Base-by-base conservation (phyloP, 2,888 invertebrate genomes). In the Andrena bicolor region DNA sequence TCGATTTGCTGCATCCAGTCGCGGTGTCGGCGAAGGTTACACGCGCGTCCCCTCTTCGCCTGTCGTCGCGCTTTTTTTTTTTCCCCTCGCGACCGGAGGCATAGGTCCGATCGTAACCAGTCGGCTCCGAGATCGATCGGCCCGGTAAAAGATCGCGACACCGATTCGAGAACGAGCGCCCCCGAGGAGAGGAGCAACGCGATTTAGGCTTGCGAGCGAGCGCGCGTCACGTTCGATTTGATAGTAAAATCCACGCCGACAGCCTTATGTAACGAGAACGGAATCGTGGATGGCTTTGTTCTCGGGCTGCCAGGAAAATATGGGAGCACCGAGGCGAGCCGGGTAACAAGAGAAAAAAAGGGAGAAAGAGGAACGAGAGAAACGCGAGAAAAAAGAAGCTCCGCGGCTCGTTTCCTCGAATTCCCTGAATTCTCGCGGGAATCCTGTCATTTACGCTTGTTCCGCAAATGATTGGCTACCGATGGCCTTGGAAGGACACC, bases 401-500 rank as follows among this genome's bases (percentile, higher is more conserved):
- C 30, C 8, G n/a, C n/a, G 8, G 32, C 20, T 16, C 20, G 53
- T 60, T 41, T 41, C 64, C 8, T 35, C 48, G 51, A 48, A 53
- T 73, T 65, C 48, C 13, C 10, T 16, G 41, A 68, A 76, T 69
- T 51, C 76, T 60, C 76, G 53, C 65, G 73, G 41, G 72, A 66
- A 76, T 83, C 74, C 75, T 69, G 28, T 80, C 64, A 85, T 76
- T 80, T 63, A 69, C 66, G 79, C 53, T 76, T 28, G 51, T 83
- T 70, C 48, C 32, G 69, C 58, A 70, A 73, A 64, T 77, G 65
- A 75, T 71, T 51, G 65, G 61, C 51, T 64, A 80, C 74, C 83
- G 83, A 16, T 76, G 83, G 61, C 83, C 83, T 85, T 85, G 76
- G 7, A 76, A 77, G 73, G 79, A 32, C 83, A 26, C 61, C 13